Percentiles rank a stretch among this genome's conserved stretches.
phyloP scores from a whole-genome alignment of 2,797 vertebrate genomes.

The Podarcis siculus region DNA sequence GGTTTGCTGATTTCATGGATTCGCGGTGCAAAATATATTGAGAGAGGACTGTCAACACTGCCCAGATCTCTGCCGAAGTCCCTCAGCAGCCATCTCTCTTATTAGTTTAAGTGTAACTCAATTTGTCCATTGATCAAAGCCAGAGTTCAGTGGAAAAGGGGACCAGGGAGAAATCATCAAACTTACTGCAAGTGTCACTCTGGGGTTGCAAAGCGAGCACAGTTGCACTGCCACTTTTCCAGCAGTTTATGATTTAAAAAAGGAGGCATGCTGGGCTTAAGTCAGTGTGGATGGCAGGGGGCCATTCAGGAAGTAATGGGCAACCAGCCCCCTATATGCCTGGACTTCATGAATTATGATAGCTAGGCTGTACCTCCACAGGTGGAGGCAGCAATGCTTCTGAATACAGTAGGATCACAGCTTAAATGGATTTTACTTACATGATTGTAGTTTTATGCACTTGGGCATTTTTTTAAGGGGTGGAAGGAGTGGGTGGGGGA shows the following conservation, averaged over 20 bases:
- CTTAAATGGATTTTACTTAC: too few species aligned
- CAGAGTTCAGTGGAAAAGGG: constrained; percentile 20
- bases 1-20: constrained; percentile 52
- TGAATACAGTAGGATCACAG: too few species aligned
- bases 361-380: too few species aligned
- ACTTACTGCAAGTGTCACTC: accelerated
- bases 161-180: neutral
- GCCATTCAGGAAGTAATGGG: neutral
- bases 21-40: constrained; percentile 36
- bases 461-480: too few species aligned
- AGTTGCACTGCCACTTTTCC: too few species aligned
- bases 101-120: constrained; percentile 64
- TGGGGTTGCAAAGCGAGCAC: neutral
- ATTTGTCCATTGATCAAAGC: constrained; percentile 65
- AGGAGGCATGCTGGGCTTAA: neutral
- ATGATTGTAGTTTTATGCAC: too few species aligned
- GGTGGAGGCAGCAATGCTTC: too few species aligned
- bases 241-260: neutral
- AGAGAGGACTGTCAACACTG: constrained; percentile 51
- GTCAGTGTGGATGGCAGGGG: neutral
- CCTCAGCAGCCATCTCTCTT: constrained; percentile 60
- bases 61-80: constrained; percentile 36
- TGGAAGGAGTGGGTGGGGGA: too few species aligned
- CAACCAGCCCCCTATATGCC: neutral
- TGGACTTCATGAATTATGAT: too few species aligned